Conservation (phyloP, 2,797 vertebrate genomes). For the Cichlasoma orientale region DNA sequence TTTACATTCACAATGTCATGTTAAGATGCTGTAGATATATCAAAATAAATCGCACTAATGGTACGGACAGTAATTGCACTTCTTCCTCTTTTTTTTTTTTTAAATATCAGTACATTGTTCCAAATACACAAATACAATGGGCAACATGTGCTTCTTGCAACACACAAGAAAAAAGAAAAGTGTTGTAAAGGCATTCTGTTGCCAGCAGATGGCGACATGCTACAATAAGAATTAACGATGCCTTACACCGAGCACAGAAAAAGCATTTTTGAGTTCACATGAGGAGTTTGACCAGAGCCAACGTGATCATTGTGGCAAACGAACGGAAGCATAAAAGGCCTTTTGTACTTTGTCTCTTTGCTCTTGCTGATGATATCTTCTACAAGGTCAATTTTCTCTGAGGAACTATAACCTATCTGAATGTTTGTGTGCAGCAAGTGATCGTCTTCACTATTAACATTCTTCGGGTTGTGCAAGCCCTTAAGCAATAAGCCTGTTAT, state of each 20-base stretch:
- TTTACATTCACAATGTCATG: neutral
- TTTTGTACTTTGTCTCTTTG: constrained; percentile 36
- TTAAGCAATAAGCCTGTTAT: constrained; percentile 54
- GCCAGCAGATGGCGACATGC: constrained; percentile 63
- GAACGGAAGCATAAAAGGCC: constrained; percentile 8
- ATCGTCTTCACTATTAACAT: constrained; percentile 46
- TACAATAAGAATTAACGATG: neutral
- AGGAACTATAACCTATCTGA: constrained; percentile 16
- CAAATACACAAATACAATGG: neutral
- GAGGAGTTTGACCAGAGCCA: constrained; percentile 16
- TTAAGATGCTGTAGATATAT: neutral
- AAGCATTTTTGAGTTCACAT: constrained; percentile 1
- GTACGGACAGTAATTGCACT: neutral
- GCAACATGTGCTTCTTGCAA: neutral
- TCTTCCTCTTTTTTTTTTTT: neutral
- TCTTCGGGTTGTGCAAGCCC: constrained; percentile 48
- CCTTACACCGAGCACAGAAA: neutral
- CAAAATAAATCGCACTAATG: neutral
- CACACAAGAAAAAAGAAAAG: neutral
- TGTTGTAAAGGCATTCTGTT: neutral
- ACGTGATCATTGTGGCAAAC: constrained; percentile 21
- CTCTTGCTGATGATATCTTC: constrained; percentile 25
- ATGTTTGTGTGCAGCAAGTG: constrained; percentile 35
- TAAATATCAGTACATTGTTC: neutral
- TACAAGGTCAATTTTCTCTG: constrained; percentile 30